phyloP scores from a whole-genome alignment of 2,113 vertebrate genomes.

The Brienomyrus brachyistius region DNA sequence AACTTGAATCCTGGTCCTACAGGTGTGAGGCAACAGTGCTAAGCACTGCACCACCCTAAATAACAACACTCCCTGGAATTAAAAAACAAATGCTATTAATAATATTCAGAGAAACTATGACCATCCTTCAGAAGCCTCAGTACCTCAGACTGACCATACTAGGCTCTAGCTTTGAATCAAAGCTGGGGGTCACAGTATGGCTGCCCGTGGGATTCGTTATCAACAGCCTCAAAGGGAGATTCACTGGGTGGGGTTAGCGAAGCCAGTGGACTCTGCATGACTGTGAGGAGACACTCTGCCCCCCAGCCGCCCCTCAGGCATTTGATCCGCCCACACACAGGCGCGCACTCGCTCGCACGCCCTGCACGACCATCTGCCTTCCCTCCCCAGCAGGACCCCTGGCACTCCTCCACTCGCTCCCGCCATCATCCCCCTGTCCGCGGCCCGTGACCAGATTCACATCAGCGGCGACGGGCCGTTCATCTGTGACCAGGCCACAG shows the following conservation, averaged over 20 bases:
- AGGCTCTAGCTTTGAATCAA: too few species aligned
- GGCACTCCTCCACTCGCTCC: neutral
- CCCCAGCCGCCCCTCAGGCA: neutral
- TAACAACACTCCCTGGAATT: too few species aligned
- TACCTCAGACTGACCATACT: too few species aligned
- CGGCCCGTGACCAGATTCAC: neutral
- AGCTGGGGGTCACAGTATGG: too few species aligned
- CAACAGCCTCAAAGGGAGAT: neutral
- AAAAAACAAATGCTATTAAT: neutral
- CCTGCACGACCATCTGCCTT: constrained; percentile 5
- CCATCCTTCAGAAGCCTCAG: neutral
- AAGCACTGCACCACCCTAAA: neutral
- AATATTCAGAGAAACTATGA: neutral
- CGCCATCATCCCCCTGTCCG: neutral
- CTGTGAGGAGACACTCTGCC: neutral
- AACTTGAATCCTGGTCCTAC: neutral
- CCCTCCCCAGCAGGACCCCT: neutral
- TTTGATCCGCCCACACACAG: neutral
- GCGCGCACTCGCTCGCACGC: neutral
- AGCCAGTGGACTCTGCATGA: neutral
- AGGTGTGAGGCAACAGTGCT: neutral
- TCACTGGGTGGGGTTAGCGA: neutral
- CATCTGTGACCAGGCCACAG: neutral
- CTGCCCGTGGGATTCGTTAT: too few species aligned
- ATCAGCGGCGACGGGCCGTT: neutral